A percentile compares a stretch with the other conserved stretches of the same genome.
Conservation (phyloP, 2,113 vertebrate species). For the Corythaixoides concolor region DNA sequence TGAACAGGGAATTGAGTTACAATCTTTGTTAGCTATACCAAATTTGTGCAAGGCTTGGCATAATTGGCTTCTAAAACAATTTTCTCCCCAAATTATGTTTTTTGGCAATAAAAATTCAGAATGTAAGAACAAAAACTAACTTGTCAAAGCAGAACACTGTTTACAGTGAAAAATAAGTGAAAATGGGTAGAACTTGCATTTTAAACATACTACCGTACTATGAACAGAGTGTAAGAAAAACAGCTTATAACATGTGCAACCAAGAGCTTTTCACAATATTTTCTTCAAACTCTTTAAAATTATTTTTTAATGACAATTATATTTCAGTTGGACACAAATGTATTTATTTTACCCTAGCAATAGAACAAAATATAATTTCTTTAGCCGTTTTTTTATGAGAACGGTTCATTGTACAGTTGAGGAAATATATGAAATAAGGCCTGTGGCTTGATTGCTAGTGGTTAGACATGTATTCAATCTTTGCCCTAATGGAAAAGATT, state of each 20-base stretch:
- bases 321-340: slow-evolving; percentile 88
- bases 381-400: slow-evolving; percentile 94
- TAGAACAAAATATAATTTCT: slow-evolving; percentile 99
- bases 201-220: slow-evolving; percentile 81
- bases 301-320: slow-evolving; percentile 90
- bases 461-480: slow-evolving; percentile 92
- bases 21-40: slow-evolving; percentile 69
- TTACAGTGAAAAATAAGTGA: slow-evolving; percentile 85
- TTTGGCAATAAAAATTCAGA: slow-evolving; percentile 81
- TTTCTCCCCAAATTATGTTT: slow-evolving; percentile 52
- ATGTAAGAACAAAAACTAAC: slow-evolving; percentile 75
- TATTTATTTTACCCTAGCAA: slow-evolving; percentile 98
- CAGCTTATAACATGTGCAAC: slow-evolving; percentile 89
- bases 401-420: slow-evolving; percentile 97
- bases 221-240: slow-evolving; percentile 87
- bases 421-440: slow-evolving; percentile 98
- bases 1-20: slow-evolving; percentile 76
- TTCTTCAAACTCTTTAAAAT: slow-evolving; percentile 90
- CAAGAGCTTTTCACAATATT: slow-evolving; percentile 91
- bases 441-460: slow-evolving; percentile 99
- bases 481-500: slow-evolving; percentile 88
- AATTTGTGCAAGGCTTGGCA: slow-evolving; percentile 79
- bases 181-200: slow-evolving; percentile 79
- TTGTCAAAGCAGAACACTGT: slow-evolving; percentile 76
- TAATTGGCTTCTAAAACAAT: slow-evolving; percentile 73